Base-by-base conservation (phyloP, 1,140 invertebrate species). In the Theocolax elegans region DNA sequence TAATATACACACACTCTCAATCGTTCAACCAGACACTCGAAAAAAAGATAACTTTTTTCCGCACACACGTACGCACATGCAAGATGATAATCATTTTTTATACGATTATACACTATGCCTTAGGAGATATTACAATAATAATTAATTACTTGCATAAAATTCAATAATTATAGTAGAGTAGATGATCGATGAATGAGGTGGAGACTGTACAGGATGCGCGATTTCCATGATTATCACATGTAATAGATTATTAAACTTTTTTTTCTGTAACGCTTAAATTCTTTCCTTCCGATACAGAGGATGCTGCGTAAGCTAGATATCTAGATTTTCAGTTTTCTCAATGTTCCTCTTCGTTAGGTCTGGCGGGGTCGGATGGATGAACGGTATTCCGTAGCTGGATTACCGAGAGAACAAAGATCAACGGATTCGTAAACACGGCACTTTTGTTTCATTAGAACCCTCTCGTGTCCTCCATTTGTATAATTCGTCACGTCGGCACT, bases 211-310 rank as follows among this genome's bases (percentile, higher is more conserved):
- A 85, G 77, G 79, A 86, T 84, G 83, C 84, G 81, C 84, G 81
- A 85, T 86, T 79, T 84, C 78, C 82, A 85, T 86, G 83, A 86
- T 85, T 86, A 86, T 85, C 84, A 86, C 84, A 86, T 86, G 81
- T 85, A 85, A 84, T 84, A 84, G 82, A 84, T 83, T 70, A 54
- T 70, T 71, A 21, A 63, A 71, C 51, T 59, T 64, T 76, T 73
- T 74, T 75, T 72, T 68, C 63, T 49, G 53, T 73, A 49, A 71
- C 74, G 70, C 71, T 70, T 72, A 59, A 65, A 72, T 60, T 67
- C 53, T 49, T 21, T 67, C 31, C 40, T 67, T 46, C 48, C 31
- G 67, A 64, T 31, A 38, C 23, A 56, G 60, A 64, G 67, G 49
- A 40, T 66, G 64, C 38, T 42, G 23, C 12, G 27, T 65, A 66